These are phyloP conservation scores for Augiades crinisus DNA, from an alignment of 2,888 invertebrate species.

Conservation along the genomic window DNA sequence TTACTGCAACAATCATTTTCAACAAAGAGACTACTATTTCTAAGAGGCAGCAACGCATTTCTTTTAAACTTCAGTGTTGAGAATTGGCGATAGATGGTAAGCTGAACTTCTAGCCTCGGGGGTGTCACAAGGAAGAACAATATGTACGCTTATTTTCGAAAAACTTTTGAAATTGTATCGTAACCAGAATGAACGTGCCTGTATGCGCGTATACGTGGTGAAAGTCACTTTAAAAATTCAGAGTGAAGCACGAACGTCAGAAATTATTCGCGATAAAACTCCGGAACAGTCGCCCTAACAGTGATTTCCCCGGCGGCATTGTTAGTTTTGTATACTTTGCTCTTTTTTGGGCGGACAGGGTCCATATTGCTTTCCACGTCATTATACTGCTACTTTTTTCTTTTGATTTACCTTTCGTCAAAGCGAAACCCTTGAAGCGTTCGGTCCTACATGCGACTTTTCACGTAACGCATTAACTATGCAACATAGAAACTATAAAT, in stretches of 20 bases:
- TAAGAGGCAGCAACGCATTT: too few species aligned
- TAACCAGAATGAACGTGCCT: too few species aligned
- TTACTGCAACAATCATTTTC: too few species aligned
- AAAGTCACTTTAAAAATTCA: not conserved
- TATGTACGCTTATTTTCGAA: not conserved
- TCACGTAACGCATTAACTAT: too few species aligned
- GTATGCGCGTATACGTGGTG: not conserved
- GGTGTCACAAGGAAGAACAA: too few species aligned
- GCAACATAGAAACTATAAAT: too few species aligned
- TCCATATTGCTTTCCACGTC: not conserved
- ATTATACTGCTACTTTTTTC: not conserved
- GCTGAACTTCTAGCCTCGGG: too few species aligned
- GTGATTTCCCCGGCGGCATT: slow-evolving; percentile 14
- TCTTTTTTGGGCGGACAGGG: not conserved
- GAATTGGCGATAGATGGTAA: too few species aligned
- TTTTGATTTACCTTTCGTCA: not conserved
- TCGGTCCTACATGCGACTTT: too few species aligned
- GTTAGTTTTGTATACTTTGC: slow-evolving; percentile 8
- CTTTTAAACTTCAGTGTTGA: too few species aligned
- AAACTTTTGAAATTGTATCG: not conserved
- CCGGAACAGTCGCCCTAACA: slow-evolving; percentile 1
- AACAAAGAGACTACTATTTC: too few species aligned
- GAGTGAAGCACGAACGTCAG: not conserved
- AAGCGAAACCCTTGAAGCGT: not conserved
- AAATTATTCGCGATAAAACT: slow-evolving; percentile 12